Percentiles rank a stretch among this genome's conserved stretches.
These are phyloP conservation scores for fruit fly (Drosophila melanogaster) DNA, from an alignment of 1,140 invertebrate species.

Conservation along the genomic window Release_6_plus_ISO1_MT NC_004354.4:6797501-6798000, in stretches of 20 bases:
- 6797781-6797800: constrained; percentile 31
- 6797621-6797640: not conserved
- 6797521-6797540: not conserved
- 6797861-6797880: constrained; percentile 11
- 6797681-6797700: too few species aligned
- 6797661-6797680: too few species aligned
- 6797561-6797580: constrained; percentile 5
- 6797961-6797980: constrained; percentile 25
- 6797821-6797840: constrained; percentile 8
- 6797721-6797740: not conserved
- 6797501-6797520: not conserved
- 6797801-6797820: constrained; percentile 45
- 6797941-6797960: not conserved
- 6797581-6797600: not conserved
- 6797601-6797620: not conserved
- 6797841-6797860: constrained; percentile 16
- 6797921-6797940: too few species aligned
- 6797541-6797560: not conserved
- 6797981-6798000: not conserved
- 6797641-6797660: too few species aligned
- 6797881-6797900: not conserved
- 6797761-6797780: constrained; percentile 31
- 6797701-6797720: too few species aligned
- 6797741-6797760: not conserved
- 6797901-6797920: constrained; percentile 29